Conservation (phyloP, 64 coral and sea anemone genomes). For the Hydrozoanthus tunicans region DNA sequence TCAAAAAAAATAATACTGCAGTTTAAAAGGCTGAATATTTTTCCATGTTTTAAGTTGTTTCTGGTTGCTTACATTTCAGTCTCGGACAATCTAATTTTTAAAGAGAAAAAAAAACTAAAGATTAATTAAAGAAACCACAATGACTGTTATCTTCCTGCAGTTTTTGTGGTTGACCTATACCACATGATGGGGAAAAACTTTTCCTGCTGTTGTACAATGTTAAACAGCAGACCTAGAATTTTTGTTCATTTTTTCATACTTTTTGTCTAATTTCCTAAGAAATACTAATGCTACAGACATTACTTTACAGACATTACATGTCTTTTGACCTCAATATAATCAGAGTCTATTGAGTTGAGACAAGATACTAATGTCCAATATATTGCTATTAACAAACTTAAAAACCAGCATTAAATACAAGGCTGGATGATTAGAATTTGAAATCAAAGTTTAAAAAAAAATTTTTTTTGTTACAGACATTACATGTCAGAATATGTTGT, state of each 20-base stretch:
- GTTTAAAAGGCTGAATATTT: no score
- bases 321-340: not conserved
- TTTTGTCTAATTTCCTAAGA: not conserved
- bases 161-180: constrained; percentile 16
- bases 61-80: no score
- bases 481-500: constrained; percentile 3
- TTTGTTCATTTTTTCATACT: constrained; percentile 9
- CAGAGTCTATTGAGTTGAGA: constrained; percentile 11
- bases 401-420: constrained; percentile 12
- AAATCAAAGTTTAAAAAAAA: not conserved
- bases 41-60: no score
- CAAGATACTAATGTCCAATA: constrained; percentile 2
- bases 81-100: no score
- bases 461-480: constrained; percentile 17
- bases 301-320: not conserved
- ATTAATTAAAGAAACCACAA: constrained; percentile 17
- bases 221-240: constrained; percentile 1
- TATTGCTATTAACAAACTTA: not conserved
- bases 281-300: constrained; percentile 2
- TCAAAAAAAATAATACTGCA: no score
- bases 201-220: not conserved
- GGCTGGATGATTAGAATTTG: not conserved
- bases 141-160: not conserved
- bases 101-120: constrained; percentile 2
- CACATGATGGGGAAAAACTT: constrained; percentile 6